Percentiles rank a stretch among this genome's conserved stretches.
phyloP scores from a whole-genome alignment of 2,888 invertebrate genomes.

The Camponotus fellah region DNA sequence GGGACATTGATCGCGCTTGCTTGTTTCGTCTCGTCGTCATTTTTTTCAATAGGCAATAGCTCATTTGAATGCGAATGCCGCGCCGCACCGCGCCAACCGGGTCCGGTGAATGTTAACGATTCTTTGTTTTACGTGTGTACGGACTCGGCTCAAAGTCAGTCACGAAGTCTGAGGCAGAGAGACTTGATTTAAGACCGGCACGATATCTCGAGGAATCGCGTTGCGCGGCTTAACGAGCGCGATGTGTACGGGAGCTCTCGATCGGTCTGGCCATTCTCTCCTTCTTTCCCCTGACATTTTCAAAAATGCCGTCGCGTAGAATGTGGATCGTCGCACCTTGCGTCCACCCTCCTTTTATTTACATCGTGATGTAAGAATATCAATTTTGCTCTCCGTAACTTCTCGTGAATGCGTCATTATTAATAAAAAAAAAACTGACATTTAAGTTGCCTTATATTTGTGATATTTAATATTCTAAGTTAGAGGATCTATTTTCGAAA shows the following conservation, averaged over 20 bases:
- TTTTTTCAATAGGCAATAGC: conserved; percentile 79
- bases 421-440: conserved; percentile 21
- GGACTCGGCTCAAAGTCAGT: conserved; percentile 77
- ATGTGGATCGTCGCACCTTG: conserved; percentile 57
- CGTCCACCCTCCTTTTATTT: conserved; percentile 22
- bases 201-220: conserved; percentile 83
- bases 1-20: conserved; percentile 39
- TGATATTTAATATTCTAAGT: neutral
- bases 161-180: conserved; percentile 72
- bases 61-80: conserved; percentile 80
- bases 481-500: no score
- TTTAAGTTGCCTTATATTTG: conserved; percentile 13
- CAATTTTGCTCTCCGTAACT: conserved; percentile 8
- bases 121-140: conserved; percentile 82
- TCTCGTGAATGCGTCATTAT: neutral
- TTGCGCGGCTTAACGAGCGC: conserved; percentile 81
- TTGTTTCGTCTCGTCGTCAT: conserved; percentile 75
- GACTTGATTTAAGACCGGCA: conserved; percentile 82
- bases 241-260: conserved; percentile 61
- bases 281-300: conserved; percentile 45
- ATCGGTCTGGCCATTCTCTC: conserved; percentile 44
- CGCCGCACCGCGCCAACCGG: conserved; percentile 62
- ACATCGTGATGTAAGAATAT: conserved; percentile 40
- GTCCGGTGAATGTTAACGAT: conserved; percentile 80
- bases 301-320: conserved; percentile 60